Conservation (phyloP, 2,797 vertebrate species). For the Mionectes olivaceus region DNA sequence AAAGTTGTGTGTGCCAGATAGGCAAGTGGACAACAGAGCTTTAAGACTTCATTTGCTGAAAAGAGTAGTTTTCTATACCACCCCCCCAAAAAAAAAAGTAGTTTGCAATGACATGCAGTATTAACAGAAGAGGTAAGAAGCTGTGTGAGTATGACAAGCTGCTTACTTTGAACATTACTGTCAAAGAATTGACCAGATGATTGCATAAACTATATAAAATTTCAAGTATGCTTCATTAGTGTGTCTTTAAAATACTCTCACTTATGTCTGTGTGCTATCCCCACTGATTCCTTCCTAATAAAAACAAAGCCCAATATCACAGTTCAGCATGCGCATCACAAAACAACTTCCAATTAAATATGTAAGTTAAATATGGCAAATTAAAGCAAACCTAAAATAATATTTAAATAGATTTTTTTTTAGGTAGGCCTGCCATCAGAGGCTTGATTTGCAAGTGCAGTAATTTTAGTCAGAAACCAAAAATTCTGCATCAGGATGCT, state of each 20-base stretch:
- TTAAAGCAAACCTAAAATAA: neutral
- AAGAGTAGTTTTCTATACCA: neutral
- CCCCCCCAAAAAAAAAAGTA: neutral
- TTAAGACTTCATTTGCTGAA: neutral
- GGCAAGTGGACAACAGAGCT: neutral
- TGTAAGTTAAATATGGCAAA: neutral
- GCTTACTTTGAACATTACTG: neutral
- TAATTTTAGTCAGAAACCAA: conserved; percentile 2
- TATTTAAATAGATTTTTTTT: neutral
- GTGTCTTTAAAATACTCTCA: neutral
- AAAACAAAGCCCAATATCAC: neutral
- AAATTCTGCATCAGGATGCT: neutral
- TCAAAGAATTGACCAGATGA: conserved; percentile 9
- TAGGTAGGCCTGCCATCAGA: neutral
- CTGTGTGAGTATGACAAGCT: neutral
- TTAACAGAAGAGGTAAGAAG: neutral
- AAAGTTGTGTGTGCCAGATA: neutral
- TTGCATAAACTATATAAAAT: neutral
- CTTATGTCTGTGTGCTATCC: neutral
- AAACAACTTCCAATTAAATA: neutral
- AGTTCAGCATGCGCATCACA: neutral
- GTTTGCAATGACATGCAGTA: neutral
- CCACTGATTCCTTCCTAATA: neutral
- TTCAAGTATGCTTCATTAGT: neutral
- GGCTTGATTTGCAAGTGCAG: neutral